Evolutionary conservation across 92 coral and sea anemone species (phyloP), one percentile per base, ranked within the genome.

Genomic region (Bergia puertoricense): DNA sequence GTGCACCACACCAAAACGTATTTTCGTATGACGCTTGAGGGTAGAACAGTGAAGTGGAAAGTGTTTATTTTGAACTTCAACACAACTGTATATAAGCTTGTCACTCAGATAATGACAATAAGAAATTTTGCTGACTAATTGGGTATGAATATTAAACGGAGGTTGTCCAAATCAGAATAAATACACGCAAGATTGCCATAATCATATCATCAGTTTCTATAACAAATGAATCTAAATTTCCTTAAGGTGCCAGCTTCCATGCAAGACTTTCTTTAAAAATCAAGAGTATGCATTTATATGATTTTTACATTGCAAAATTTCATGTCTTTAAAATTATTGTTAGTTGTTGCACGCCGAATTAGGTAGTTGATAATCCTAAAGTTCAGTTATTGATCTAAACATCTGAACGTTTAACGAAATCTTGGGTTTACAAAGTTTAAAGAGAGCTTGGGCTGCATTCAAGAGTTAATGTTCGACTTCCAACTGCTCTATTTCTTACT

Each of bases 21-120:
- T 45, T 68, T 66, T 22, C 44, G 57, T 71, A 22, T 43, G 46
- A 84, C 22, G 78, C 87, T 74, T 84, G 11, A 16, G 79, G 78
- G 62, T 43, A 23, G 22, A 9, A 79, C 54, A 51, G 10, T 18
- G 65, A 13, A 54, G 40, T 39, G 48, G 77, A 41, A 37, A 80
- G 14, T 38, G 85, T 67, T 39, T 37, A 59, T 56, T 14, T 22
- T 42, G 6, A 16, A 18, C n/a, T 75, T 41, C 40, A 75, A 75
- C 79, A 75, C 42, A 4, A 36, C 45, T 40, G 18, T 7, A 13
- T 76, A 76, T 6, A 62, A 16, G 23, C 51, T 6, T 39, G 46
- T 14, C 23, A 76, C 23, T 46, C 69, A 62, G 20, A 20, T 62
- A n/a, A 3, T 62, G 15, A 13, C 11, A 8, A 62, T 0, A 62